A percentile compares a stretch with the other conserved stretches of the same genome.
Evolutionary conservation across 2,113 vertebrate genomes (phyloP).

Genomic region (Scortum barcoo): DNA sequence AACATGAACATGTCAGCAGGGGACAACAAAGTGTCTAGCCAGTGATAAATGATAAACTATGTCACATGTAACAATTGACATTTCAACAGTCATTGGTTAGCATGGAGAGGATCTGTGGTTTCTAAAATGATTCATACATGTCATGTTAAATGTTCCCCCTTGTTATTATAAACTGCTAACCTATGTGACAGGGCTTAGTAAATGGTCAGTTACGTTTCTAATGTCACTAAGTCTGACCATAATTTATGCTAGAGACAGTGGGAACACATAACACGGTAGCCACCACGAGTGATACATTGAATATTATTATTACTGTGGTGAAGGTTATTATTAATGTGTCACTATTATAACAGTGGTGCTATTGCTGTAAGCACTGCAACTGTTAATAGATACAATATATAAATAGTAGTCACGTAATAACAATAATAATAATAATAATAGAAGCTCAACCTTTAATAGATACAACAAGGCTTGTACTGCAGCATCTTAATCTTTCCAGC

Average conservation of each 20-base stretch:
- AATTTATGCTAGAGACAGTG: neutral
- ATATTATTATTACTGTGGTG: neutral
- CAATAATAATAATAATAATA: neutral
- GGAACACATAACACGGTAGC: too few relatives aligned
- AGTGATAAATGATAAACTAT: too few relatives aligned
- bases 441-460: neutral
- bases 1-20: too few relatives aligned
- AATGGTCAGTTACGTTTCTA: neutral
- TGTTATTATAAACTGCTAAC: too few relatives aligned
- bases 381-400: neutral
- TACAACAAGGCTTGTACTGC: neutral
- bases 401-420: too few relatives aligned
- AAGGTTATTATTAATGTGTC: neutral
- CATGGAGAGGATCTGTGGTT: neutral
- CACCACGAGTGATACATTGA: neutral
- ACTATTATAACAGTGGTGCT: neutral
- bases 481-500: slow-evolving; percentile 6
- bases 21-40: too few relatives aligned
- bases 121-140: neutral
- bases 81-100: too few relatives aligned
- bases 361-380: neutral
- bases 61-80: too few relatives aligned
- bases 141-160: neutral
- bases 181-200: neutral
- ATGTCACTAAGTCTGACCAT: neutral